A percentile compares a stretch with the other conserved stretches of the same genome.
These are phyloP conservation scores for Trinectes maculatus DNA, from an alignment of 2,113 vertebrate species.

Conservation along the genomic window DNA sequence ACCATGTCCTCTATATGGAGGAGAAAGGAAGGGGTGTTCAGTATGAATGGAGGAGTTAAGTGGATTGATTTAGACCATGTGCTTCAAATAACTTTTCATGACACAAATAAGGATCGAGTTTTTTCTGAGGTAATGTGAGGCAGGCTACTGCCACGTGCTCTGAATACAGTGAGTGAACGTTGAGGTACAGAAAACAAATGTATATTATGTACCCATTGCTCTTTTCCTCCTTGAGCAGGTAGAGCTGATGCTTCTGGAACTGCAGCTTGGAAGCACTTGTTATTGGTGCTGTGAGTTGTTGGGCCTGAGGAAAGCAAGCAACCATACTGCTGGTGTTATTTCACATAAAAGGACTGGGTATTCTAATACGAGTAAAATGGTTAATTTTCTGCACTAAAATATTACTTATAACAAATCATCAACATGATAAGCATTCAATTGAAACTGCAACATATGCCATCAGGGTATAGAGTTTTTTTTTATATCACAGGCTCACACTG, in stretches of 20 bases:
- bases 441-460: too few species aligned
- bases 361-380: not conserved
- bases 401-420: not conserved
- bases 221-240: constrained; percentile 88
- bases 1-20: constrained; percentile 80
- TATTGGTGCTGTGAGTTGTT: constrained; percentile 86
- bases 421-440: not conserved
- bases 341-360: not conserved
- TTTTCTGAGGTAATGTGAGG: constrained; percentile 1
- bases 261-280: constrained; percentile 89
- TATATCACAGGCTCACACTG: too few species aligned
- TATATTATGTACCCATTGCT: constrained; percentile 79
- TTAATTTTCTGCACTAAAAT: not conserved
- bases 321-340: not conserved
- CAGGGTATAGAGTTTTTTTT: too few species aligned
- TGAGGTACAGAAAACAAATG: not conserved
- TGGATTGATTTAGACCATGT: constrained; percentile 4
- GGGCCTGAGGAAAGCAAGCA: constrained; percentile 79
- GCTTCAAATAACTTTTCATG: constrained; percentile 9
- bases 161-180: not conserved
- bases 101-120: not conserved
- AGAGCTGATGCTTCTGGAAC: constrained; percentile 87
- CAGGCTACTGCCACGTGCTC: constrained; percentile 2
- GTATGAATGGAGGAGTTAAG: not conserved
- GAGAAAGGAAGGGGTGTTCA: not conserved